These are phyloP conservation scores for Meloidogyne floridensis DNA, from an alignment of 1,140 invertebrate species.

Conservation along the genomic window DNA sequence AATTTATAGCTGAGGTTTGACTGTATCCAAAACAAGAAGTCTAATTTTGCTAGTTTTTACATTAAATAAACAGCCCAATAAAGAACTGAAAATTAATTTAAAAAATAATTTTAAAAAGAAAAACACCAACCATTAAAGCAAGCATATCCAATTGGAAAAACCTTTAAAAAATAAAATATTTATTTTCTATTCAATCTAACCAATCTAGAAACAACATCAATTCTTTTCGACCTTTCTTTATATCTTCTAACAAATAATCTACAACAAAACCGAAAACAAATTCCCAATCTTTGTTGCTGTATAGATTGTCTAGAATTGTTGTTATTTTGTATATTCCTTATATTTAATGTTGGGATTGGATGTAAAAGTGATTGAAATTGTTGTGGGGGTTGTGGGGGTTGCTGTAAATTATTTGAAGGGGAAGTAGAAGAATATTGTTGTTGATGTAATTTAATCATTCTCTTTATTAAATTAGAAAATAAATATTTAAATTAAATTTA, in stretches of 20 bases:
- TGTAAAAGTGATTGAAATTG: slow-evolving; percentile 30
- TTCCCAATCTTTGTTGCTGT: slow-evolving; percentile 5
- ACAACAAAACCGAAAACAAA: slow-evolving; percentile 53
- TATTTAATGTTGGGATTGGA: slow-evolving; percentile 23
- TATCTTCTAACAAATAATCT: slow-evolving; percentile 58
- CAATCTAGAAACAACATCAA: slow-evolving; percentile 60
- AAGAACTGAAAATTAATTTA: slow-evolving; percentile 47
- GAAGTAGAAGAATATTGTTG: slow-evolving; percentile 15
- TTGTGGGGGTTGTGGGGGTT: slow-evolving; percentile 27
- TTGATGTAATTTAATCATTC: slow-evolving; percentile 39
- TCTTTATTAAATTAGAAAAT: background rate
- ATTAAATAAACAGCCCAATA: slow-evolving; percentile 65
- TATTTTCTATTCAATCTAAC: slow-evolving; percentile 29
- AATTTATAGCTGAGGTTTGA: no score
- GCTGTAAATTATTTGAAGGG: slow-evolving; percentile 14
- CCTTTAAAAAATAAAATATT: slow-evolving; percentile 47
- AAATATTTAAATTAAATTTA: slow-evolving; percentile 20
- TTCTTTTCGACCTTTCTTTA: slow-evolving; percentile 60
- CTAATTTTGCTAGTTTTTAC: slow-evolving; percentile 37
- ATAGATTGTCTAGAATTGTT: background rate
- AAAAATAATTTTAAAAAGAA: slow-evolving; percentile 11
- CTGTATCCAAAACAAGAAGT: no score
- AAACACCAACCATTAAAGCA: slow-evolving; percentile 60
- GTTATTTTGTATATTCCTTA: background rate
- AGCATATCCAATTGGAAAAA: slow-evolving; percentile 65